Evolutionary conservation across 2,113 vertebrate genomes (phyloP).

Genomic region (rabbit (Oryctolagus cuniculus)): DNA sequence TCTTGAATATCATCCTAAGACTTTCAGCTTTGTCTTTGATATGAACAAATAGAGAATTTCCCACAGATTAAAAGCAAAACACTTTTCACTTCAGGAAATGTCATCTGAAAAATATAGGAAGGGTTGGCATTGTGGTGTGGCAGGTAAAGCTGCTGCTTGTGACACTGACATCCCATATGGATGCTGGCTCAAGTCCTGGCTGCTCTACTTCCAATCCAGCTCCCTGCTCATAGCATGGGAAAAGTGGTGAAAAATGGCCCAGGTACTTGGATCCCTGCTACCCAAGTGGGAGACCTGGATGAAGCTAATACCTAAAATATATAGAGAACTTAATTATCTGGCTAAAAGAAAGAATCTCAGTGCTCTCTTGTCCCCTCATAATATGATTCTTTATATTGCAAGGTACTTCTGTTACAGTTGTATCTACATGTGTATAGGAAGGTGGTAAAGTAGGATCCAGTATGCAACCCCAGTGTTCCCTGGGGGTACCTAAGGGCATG

Average conservation of each 20-base stretch:
- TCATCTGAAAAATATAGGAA: neutral
- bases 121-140: no score
- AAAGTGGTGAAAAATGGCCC: no score
- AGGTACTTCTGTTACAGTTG: no score
- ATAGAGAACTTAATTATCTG: neutral
- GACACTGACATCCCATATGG: no score
- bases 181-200: no score
- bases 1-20: slow-evolving; percentile 59
- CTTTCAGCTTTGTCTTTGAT: slow-evolving; percentile 60
- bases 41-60: slow-evolving; percentile 32
- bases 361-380: neutral
- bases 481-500: neutral
- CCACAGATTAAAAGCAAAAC: neutral
- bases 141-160: no score
- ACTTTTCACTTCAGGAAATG: neutral
- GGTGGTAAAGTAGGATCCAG: neutral
- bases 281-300: no score
- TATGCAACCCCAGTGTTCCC: neutral
- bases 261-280: no score
- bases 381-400: neutral
- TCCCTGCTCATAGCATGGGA: no score
- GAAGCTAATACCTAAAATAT: neutral
- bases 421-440: slow-evolving; percentile 9
- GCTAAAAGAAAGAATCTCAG: neutral
- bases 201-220: no score